Percentiles rank a stretch among this genome's conserved stretches.
These are phyloP conservation scores for Apocrypta bakeri DNA, from an alignment of 1,140 invertebrate genomes.

Conservation along the genomic window DNA sequence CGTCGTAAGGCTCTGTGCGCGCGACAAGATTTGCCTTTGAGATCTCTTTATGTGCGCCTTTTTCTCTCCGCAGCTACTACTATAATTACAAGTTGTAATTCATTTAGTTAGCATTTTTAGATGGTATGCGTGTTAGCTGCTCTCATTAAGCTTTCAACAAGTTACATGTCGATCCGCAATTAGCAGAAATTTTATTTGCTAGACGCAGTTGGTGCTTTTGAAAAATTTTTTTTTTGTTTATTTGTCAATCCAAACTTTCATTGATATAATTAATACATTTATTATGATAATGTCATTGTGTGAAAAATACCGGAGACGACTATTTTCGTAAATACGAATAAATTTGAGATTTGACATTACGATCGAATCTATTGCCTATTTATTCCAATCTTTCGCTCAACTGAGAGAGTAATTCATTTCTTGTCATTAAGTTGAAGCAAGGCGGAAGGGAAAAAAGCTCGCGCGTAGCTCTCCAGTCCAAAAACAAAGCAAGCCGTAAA, in stretches of 20 bases:
- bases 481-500: slow-evolving; percentile 31
- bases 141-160: background rate
- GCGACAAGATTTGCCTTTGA: slow-evolving; percentile 3
- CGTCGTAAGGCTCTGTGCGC: background rate
- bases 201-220: background rate
- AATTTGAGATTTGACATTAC: too few relatives aligned
- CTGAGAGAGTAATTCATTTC: slow-evolving; percentile 26
- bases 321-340: too few relatives aligned
- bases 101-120: background rate
- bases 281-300: too few relatives aligned
- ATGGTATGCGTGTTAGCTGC: background rate
- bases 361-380: background rate
- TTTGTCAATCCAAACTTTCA: too few relatives aligned
- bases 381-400: background rate
- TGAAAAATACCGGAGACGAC: too few relatives aligned
- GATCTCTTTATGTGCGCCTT: background rate
- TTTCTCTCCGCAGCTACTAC: background rate
- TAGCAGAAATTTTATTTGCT: background rate
- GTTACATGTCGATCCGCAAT: background rate
- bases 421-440: slow-evolving; percentile 8
- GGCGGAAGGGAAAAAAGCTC: background rate
- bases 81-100: slow-evolving; percentile 12
- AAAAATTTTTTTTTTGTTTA: too few relatives aligned
- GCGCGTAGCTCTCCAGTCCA: background rate
- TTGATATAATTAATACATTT: too few relatives aligned